Evolutionary conservation across 92 coral and sea anemone species (phyloP).

Genomic region (Porites evermanni): DNA sequence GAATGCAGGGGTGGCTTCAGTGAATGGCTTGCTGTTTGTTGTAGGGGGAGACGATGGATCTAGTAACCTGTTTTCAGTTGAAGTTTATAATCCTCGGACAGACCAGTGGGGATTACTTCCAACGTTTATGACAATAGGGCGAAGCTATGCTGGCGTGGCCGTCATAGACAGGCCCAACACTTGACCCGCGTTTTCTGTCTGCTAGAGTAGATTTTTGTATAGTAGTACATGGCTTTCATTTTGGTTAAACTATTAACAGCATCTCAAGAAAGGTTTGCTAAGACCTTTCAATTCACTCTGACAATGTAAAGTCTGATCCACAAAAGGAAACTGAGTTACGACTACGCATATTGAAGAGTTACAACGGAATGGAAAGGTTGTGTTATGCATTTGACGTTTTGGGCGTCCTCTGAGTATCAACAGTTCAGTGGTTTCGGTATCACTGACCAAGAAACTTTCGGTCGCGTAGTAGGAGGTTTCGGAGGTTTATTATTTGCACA

Average conservation of each 20-base stretch:
- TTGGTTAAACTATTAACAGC: neutral
- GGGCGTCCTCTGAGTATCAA: no score
- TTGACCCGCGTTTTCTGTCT: neutral
- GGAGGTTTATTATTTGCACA: no score
- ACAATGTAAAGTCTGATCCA: no score
- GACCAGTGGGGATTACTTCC: constrained; percentile 96
- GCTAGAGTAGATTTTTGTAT: neutral
- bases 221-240: neutral
- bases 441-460: no score
- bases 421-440: no score
- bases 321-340: no score
- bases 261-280: neutral
- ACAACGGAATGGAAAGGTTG: no score
- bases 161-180: constrained; percentile 91
- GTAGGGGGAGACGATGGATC: constrained; percentile 99
- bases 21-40: constrained; percentile 93
- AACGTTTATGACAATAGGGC: constrained; percentile 93
- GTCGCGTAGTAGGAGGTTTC: no score
- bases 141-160: constrained; percentile 97
- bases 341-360: no score
- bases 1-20: constrained; percentile 99
- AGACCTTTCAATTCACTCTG: neutral
- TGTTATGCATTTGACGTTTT: no score
- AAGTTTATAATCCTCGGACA: constrained; percentile 95
- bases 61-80: constrained; percentile 93